A percentile compares a stretch with the other conserved stretches of the same genome.
These are phyloP conservation scores for Lithobates sylvaticus DNA, from an alignment of 2,797 vertebrate genomes.

Conservation along the genomic window DNA sequence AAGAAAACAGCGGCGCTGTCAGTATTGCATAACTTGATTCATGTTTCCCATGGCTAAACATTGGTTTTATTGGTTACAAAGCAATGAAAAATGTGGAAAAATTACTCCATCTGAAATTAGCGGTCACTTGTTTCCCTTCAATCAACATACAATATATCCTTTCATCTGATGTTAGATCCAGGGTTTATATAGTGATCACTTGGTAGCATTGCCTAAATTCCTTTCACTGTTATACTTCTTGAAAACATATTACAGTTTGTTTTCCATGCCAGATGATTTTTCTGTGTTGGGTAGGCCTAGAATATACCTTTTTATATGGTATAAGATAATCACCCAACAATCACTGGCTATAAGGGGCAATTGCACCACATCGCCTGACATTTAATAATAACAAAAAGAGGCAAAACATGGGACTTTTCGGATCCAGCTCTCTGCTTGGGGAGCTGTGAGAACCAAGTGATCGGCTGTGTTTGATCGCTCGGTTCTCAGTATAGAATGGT, in stretches of 20 bases:
- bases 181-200: not conserved
- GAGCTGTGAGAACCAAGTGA: too few species aligned
- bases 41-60: not conserved
- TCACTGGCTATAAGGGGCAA: too few species aligned
- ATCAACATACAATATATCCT: conserved; percentile 19
- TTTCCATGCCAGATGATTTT: not conserved
- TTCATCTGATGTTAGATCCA: not conserved
- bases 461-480: too few species aligned
- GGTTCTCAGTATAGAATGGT: too few species aligned
- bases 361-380: too few species aligned
- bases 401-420: too few species aligned
- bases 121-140: conserved; percentile 5
- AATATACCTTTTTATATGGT: not conserved
- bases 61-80: conserved; percentile 19
- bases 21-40: not conserved
- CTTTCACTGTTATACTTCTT: not conserved
- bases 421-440: too few species aligned
- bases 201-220: conserved; percentile 20
- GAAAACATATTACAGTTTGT: not conserved
- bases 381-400: too few species aligned
- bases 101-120: conserved; percentile 13
- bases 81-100: conserved; percentile 23
- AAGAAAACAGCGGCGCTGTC: not conserved
- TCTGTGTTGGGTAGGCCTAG: not conserved
- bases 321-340: too few species aligned